Base-by-base conservation (phyloP, 2,888 invertebrate species). In the Chirona hameri region DNA sequence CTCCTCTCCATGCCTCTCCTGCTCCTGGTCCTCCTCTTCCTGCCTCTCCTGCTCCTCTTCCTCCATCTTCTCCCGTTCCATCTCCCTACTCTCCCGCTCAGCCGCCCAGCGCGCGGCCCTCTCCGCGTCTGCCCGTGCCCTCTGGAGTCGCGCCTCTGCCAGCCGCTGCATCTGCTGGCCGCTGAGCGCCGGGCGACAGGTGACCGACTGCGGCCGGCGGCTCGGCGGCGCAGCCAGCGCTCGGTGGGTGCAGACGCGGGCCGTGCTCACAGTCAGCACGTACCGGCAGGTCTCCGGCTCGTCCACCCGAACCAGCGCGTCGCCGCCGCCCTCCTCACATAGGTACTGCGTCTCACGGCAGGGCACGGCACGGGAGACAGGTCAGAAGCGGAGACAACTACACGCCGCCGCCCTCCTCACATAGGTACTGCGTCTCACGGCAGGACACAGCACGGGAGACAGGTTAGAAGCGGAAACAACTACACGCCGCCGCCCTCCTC, bases 201-300 rank as follows among this genome's bases (percentile, higher is more conserved):
- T 86, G 82, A 89, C 88, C 57, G 87, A 85, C 31, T 88, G 86
- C 15, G 88, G 87, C 81, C 87, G 87, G 27, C 86, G 86, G 7
- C 86, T 86, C 5, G 87, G 86, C 7, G 87, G 86, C 31, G 88
- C 87, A 84, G 87, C 87, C 79, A 89, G 86, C 84, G 87, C 87
- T 0, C 89, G 89, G 85, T 89, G 88, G 79, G 87, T 87, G 84
- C 89, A 89, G 39, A 89, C 87, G 57, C 87, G 86, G 10, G 87
- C 86, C 0, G 88, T 89, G 84, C 88, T 87, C 15, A 89, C 86
- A 1, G 87, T 87, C 82, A 89, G 85, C 18, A 89, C 86, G 85
- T 89, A 89, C 0, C 86, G 86, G 85, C 89, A 89, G 0, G 89
- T 88, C 86, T 88, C 88, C 18, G 89, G 88, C 84, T 89, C 89